Percentiles rank a stretch among this genome's conserved stretches.
phyloP scores from a whole-genome alignment of 1,140 invertebrate genomes.

The Asobara japonica region DNA sequence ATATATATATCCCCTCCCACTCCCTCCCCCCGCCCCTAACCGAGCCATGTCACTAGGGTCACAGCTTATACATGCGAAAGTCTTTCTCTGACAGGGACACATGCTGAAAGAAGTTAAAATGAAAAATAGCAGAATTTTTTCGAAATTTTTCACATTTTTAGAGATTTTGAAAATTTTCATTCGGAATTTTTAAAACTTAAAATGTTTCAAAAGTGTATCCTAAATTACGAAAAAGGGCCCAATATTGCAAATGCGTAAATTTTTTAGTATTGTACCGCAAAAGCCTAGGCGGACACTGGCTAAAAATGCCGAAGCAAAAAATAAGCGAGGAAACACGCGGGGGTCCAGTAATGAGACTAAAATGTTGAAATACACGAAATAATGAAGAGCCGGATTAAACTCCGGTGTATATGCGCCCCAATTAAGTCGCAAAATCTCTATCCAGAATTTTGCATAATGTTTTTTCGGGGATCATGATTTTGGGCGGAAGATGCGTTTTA shows the following conservation, averaged over 20 bases:
- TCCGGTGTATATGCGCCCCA: conserved; percentile 14
- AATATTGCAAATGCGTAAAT: too few relatives aligned
- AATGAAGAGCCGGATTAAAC: conserved; percentile 36
- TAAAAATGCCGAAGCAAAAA: too few relatives aligned
- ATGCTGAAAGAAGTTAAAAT: not conserved
- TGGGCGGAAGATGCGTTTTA: not conserved
- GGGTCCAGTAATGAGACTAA: conserved; percentile 42
- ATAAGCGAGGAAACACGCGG: not conserved
- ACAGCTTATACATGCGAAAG: conserved; percentile 1
- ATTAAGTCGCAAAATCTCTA: conserved; percentile 16
- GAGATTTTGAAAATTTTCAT: not conserved
- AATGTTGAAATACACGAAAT: conserved; percentile 47
- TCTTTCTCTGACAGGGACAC: conserved; percentile 13
- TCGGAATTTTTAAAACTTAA: not conserved
- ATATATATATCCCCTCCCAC: conserved; percentile 29
- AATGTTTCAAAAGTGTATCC: not conserved
- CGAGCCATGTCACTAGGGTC: not conserved
- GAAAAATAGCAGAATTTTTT: not conserved
- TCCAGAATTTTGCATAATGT: not conserved
- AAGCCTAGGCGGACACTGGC: too few relatives aligned
- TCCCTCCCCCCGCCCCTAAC: not conserved
- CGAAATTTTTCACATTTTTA: not conserved
- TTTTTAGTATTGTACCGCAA: too few relatives aligned
- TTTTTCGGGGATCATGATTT: not conserved
- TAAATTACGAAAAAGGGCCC: too few relatives aligned